Percentiles rank a stretch among this genome's conserved stretches.
These are phyloP conservation scores for Holotrichia oblita DNA, from an alignment of 1,140 invertebrate species.

Conservation along the genomic window DNA sequence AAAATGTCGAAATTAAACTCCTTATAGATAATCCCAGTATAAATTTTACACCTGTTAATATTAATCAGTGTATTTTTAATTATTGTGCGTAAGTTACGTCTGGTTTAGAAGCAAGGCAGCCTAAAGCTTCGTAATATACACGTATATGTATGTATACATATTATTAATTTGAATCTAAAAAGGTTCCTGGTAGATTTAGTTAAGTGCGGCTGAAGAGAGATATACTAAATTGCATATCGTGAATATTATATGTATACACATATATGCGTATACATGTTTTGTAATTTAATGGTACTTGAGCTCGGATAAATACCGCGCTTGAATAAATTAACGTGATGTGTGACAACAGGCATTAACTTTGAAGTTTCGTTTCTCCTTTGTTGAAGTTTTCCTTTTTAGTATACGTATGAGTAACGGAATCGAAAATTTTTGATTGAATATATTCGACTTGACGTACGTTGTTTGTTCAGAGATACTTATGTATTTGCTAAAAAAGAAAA, in stretches of 20 bases:
- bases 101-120: neutral
- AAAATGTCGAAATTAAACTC: slow-evolving; percentile 24
- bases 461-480: neutral
- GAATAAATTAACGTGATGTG: slow-evolving; percentile 20
- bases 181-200: neutral
- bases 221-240: neutral
- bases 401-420: neutral
- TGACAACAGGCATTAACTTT: slow-evolving; percentile 7
- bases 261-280: neutral
- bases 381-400: neutral
- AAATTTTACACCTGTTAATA: slow-evolving; percentile 29
- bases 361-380: slow-evolving; percentile 16
- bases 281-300: slow-evolving; percentile 13
- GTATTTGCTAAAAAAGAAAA: neutral
- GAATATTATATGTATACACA: neutral
- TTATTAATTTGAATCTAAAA: neutral
- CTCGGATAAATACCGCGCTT: neutral
- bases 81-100: neutral
- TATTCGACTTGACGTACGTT: neutral
- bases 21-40: neutral
- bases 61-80: slow-evolving; percentile 28
- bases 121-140: too few relatives aligned
- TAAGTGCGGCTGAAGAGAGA: neutral
- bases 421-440: neutral
- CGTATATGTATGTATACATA: neutral